Evolutionary conservation across 2,113 vertebrate species (phyloP).

Genomic region (Clarias macrocephalus): DNA sequence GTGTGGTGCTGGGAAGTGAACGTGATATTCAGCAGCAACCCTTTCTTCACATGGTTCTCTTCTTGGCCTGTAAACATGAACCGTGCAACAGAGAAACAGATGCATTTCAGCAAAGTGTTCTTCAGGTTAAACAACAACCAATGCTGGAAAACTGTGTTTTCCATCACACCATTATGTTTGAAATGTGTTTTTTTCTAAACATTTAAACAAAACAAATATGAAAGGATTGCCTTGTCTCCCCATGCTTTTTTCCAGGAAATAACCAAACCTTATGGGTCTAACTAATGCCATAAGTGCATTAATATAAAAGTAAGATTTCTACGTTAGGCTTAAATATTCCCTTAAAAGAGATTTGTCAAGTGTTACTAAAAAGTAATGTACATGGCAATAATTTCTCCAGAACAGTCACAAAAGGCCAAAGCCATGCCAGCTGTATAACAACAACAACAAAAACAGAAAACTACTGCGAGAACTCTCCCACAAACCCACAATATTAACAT

Average conservation of each 20-base stretch:
- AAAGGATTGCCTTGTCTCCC: slow-evolving; percentile 5
- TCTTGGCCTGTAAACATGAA: slow-evolving; percentile 31
- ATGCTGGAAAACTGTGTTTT: slow-evolving; percentile 22
- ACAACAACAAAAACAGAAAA: background rate
- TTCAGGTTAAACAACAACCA: background rate
- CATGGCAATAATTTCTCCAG: background rate
- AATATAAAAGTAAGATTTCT: background rate
- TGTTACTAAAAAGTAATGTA: slow-evolving; percentile 6
- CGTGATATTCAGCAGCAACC: slow-evolving; percentile 48
- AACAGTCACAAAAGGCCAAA: too few species aligned
- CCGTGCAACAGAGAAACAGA: slow-evolving; percentile 37
- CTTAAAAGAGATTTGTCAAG: background rate
- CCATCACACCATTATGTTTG: slow-evolving; percentile 23
- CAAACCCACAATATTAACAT: background rate
- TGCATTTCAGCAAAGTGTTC: slow-evolving; percentile 15
- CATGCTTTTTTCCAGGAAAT: slow-evolving; percentile 5
- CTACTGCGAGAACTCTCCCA: background rate
- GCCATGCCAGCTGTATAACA: background rate
- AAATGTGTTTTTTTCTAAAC: slow-evolving; percentile 30
- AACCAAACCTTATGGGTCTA: slow-evolving; percentile 19
- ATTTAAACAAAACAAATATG: slow-evolving; percentile 31
- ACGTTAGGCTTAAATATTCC: background rate
- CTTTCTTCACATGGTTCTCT: slow-evolving; percentile 49
- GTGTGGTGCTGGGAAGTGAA: slow-evolving; percentile 55
- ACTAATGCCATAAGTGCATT: slow-evolving; percentile 7